Evolutionary conservation across 2,113 vertebrate genomes (phyloP), one percentile per base, ranked within the genome.

Genomic region (Actenoides hombroni): DNA sequence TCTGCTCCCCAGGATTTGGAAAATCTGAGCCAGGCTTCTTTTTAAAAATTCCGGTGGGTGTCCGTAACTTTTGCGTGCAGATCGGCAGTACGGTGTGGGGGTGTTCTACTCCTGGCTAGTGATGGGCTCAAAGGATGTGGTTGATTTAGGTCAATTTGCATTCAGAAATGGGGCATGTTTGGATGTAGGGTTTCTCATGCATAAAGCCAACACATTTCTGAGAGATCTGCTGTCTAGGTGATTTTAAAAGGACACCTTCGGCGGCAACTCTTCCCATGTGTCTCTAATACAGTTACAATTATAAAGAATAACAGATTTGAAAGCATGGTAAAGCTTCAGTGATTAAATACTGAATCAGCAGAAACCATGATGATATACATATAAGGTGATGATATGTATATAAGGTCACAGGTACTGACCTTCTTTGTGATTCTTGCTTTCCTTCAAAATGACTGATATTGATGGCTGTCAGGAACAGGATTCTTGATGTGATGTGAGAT

Each of bases 51-150:
- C 77, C 71, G 12, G 46, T 3, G 33, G 4, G 2, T 4, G 7
- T 3, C 0, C 4, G 0, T 0, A 20, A 6, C 28, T 26, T 12
- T 0, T 16, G 24, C 5, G 31, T 1, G 39, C 6, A 11, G 12
- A 4, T 8, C 8, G 4, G 46, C 59, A 6, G 15, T 25, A 1
- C 26, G 2, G 42, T 0, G 4, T 6, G 46, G 1, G 51, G 18
- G 14, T 29, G 1, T 3, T 5, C 1, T 0, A 3, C 13, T 9
- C 25, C 61, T 15, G 68, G 20, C 5, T 21, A 2, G 46, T 0
- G 54, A 61, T 3, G 54, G 48, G 6, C 29, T 65, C 13, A 3
- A 23, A 35, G 35, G 29, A 8, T 16, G 21, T 0, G 4, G 28
- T 5, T 1, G 11, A 4, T 78, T 48, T 28, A 48, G 9, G n/a